Evolutionary conservation across 2,888 invertebrate genomes (phyloP).

Genomic region (Mesorhabditis sp.): DNA sequence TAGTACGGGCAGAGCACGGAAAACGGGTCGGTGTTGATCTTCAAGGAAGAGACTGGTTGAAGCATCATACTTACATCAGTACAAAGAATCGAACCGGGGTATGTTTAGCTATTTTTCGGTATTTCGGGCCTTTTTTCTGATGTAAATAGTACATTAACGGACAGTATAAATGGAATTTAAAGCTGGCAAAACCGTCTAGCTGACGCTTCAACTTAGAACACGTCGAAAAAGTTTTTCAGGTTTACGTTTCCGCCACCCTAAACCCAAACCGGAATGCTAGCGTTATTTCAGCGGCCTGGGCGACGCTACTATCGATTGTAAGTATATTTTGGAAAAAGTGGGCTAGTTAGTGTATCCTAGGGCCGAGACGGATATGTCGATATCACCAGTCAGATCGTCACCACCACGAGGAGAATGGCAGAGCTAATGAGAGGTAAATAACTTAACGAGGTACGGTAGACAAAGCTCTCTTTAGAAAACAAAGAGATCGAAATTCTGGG

Average conservation of each 20-base stretch:
- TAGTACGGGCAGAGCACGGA: not conserved
- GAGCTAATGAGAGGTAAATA: not conserved
- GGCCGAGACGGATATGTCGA: not conserved
- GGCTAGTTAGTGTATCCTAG: not conserved
- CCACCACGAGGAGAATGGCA: not conserved
- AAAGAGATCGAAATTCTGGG: not conserved
- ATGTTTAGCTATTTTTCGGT: too few species aligned
- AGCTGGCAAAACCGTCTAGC: too few species aligned
- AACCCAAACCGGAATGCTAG: not conserved
- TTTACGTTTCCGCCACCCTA: not conserved
- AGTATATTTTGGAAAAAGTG: not conserved
- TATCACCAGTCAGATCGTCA: not conserved
- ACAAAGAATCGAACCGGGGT: slow-evolving; percentile 1
- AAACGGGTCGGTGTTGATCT: not conserved
- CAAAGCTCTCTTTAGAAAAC: not conserved
- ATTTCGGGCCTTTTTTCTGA: too few species aligned
- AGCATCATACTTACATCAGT: not conserved
- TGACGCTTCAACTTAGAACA: too few species aligned
- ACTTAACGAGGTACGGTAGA: not conserved
- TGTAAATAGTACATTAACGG: too few species aligned
- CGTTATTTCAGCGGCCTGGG: not conserved
- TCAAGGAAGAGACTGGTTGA: not conserved
- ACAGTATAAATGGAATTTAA: too few species aligned
- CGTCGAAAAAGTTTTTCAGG: not conserved
- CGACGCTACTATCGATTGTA: not conserved